These are phyloP conservation scores for Takifugu rubripes DNA, from an alignment of 2,797 vertebrate species.

Conservation along the genomic window DNA sequence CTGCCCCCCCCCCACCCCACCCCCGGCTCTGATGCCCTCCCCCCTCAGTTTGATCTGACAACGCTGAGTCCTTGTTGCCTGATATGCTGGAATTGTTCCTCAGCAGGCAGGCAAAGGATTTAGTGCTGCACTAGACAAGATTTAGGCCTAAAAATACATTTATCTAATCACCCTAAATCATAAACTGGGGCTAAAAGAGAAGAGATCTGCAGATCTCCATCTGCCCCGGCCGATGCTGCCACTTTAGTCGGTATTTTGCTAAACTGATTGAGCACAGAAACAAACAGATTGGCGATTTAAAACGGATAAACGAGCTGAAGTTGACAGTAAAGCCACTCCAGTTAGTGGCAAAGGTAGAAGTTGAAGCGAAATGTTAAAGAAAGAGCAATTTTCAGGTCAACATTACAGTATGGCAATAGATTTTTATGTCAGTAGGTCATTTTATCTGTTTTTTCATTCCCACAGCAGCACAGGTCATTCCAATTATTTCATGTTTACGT, in stretches of 20 bases:
- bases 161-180: constrained; percentile 42
- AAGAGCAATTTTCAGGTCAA: too few species aligned
- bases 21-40: constrained; percentile 5
- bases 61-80: constrained; percentile 19
- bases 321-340: too few species aligned
- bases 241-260: too few species aligned
- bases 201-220: constrained; percentile 6
- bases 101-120: constrained; percentile 43
- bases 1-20: background rate
- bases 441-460: too few species aligned
- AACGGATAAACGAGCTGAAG: too few species aligned
- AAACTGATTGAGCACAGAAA: too few species aligned
- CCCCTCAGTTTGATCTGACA: constrained; percentile 11
- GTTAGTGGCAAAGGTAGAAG: too few species aligned
- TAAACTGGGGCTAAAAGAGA: constrained; percentile 23
- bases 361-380: too few species aligned
- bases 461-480: too few species aligned
- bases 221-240: background rate
- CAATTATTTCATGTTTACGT: background rate
- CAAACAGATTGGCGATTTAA: too few species aligned
- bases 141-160: constrained; percentile 48
- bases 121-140: constrained; percentile 42
- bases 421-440: too few species aligned
- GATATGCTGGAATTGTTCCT: constrained; percentile 24
- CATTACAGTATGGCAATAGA: too few species aligned